Evolutionary conservation across 2,888 invertebrate species (phyloP).

Genomic region (Ophion slaviceki): DNA sequence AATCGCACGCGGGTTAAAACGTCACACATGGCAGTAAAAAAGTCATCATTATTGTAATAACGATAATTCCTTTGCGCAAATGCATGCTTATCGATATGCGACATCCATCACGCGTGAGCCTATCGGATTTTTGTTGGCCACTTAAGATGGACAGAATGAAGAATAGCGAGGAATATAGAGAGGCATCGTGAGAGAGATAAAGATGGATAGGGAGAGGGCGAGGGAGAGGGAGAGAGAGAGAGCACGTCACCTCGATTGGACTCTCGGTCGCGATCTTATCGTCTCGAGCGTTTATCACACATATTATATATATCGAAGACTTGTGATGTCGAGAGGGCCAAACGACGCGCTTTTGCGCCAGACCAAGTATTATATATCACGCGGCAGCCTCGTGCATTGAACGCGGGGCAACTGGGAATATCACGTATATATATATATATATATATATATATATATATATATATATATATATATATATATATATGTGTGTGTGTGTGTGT

Average conservation of each 20-base stretch:
- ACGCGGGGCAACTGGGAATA: neutral
- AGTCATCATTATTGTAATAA: neutral
- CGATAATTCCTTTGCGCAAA: neutral
- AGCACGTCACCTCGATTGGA: constrained; percentile 43
- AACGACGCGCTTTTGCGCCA: constrained; percentile 56
- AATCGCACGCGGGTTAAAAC: neutral
- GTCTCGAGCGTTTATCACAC: constrained; percentile 44
- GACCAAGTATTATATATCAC: constrained; percentile 56
- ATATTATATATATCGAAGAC: constrained; percentile 26
- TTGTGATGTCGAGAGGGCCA: constrained; percentile 38
- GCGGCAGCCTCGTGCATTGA: constrained; percentile 53
- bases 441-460: no score
- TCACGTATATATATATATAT: constrained; percentile 4
- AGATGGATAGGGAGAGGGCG: neutral
- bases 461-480: no score
- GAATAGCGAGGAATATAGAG: neutral
- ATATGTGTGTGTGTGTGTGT: no score
- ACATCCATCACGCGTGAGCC: constrained; percentile 31
- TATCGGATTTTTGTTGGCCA: constrained; percentile 14
- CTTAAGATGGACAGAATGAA: constrained; percentile 10
- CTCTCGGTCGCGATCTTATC: constrained; percentile 55
- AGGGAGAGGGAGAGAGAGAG: constrained; percentile 4
- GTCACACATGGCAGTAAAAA: no score
- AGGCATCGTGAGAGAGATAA: neutral
- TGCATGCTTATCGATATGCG: neutral